phyloP scores from a whole-genome alignment of 2,888 invertebrate genomes.

The Dusona sp. region DNA sequence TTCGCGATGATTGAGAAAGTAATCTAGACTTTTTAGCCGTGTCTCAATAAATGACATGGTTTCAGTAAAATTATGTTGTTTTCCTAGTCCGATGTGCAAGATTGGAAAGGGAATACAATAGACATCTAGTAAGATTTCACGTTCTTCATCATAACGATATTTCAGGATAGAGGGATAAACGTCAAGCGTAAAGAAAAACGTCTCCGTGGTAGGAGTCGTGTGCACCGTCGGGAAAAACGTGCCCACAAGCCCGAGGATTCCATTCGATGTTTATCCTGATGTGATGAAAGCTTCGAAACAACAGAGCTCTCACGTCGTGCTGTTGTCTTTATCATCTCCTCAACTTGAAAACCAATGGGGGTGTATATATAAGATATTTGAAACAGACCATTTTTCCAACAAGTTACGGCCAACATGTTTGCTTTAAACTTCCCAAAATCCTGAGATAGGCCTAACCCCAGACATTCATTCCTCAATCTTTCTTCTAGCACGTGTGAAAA shows the following conservation, averaged over 20 bases:
- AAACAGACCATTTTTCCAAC: conserved; percentile 26
- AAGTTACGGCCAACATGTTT: conserved; percentile 29
- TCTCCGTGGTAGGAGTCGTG: conserved; percentile 15
- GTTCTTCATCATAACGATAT: conserved; percentile 57
- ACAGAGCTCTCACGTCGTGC: conserved; percentile 63
- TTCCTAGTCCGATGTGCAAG: neutral
- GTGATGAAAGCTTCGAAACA: conserved; percentile 66
- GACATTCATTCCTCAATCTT: conserved; percentile 33
- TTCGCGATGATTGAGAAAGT: conserved; percentile 6
- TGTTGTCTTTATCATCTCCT: conserved; percentile 19
- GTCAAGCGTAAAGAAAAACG: conserved; percentile 49
- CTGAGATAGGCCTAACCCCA: conserved; percentile 4
- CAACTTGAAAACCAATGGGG: conserved; percentile 28
- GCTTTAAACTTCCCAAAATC: conserved; percentile 19
- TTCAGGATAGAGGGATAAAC: conserved; percentile 66
- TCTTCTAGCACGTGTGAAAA: neutral
- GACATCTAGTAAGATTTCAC: neutral
- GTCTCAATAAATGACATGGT: neutral
- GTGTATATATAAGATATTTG: conserved; percentile 9
- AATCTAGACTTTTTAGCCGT: neutral
- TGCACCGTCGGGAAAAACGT: neutral
- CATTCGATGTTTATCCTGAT: conserved; percentile 62
- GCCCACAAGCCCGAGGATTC: conserved; percentile 36
- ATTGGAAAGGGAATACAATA: neutral
- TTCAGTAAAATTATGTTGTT: neutral